These are phyloP conservation scores for Polypterus bichir DNA, from an alignment of 2,113 vertebrate species.

Conservation along the genomic window DNA sequence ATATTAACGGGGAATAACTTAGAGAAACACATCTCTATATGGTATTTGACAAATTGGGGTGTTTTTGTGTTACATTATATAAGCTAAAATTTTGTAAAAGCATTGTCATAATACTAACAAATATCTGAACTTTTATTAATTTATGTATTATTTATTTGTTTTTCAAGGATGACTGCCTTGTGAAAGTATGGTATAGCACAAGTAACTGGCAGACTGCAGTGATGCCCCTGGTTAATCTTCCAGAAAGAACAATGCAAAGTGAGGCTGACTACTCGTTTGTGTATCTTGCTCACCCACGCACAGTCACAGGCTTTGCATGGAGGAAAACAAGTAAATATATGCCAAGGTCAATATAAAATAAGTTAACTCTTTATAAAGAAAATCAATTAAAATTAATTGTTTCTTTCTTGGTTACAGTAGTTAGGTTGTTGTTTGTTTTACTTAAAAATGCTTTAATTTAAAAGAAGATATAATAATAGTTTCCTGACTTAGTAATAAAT, in stretches of 20 bases:
- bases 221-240: constrained; percentile 49
- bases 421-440: too few relatives aligned
- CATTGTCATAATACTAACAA: neutral
- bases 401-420: too few relatives aligned
- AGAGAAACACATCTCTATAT: too few relatives aligned
- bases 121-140: neutral
- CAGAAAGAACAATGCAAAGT: constrained; percentile 51
- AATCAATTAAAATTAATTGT: neutral
- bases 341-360: constrained; percentile 63
- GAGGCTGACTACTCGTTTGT: constrained; percentile 84
- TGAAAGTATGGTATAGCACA: constrained; percentile 91
- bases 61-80: too few relatives aligned
- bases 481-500: too few relatives aligned
- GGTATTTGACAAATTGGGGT: too few relatives aligned
- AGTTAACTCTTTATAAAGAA: too few relatives aligned
- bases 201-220: constrained; percentile 71
- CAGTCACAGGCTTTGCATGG: constrained; percentile 92
- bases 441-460: too few relatives aligned
- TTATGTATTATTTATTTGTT: constrained; percentile 5
- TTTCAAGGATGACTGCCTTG: constrained; percentile 80
- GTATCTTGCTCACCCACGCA: constrained; percentile 89
- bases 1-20: too few relatives aligned
- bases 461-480: too few relatives aligned
- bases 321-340: constrained; percentile 91
- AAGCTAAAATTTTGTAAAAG: too few relatives aligned